These are phyloP conservation scores for Hippopotamyrus pictus DNA, from an alignment of 2,797 vertebrate genomes.

Conservation along the genomic window DNA sequence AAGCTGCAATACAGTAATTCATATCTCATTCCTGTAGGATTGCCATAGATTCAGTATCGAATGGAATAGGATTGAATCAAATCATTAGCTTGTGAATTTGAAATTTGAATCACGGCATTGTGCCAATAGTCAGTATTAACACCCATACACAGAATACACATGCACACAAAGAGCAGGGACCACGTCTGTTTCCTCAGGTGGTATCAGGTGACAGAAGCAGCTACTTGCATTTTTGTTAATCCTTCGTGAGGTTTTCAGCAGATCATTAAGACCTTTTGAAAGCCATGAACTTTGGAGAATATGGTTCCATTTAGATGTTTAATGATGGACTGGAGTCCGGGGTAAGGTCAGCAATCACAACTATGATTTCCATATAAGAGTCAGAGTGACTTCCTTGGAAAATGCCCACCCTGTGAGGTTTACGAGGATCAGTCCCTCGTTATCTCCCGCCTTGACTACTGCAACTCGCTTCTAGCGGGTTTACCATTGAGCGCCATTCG, in stretches of 20 bases:
- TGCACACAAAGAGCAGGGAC: neutral
- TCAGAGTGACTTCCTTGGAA: neutral
- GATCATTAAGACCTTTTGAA: neutral
- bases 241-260: neutral
- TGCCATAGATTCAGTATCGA: neutral
- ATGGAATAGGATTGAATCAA: neutral
- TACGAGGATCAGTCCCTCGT: too few relatives aligned
- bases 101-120: neutral
- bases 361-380: neutral
- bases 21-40: neutral
- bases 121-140: neutral
- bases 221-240: neutral
- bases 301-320: neutral
- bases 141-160: neutral
- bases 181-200: neutral
- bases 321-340: neutral
- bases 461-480: too few relatives aligned
- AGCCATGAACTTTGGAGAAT: neutral
- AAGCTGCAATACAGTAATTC: neutral
- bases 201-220: neutral
- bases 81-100: neutral
- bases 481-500: too few relatives aligned
- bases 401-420: neutral
- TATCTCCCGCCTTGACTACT: too few relatives aligned
- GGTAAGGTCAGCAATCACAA: neutral